Base-by-base conservation (phyloP, 2,113 vertebrate species). In the Triplophysa tibetana region DNA sequence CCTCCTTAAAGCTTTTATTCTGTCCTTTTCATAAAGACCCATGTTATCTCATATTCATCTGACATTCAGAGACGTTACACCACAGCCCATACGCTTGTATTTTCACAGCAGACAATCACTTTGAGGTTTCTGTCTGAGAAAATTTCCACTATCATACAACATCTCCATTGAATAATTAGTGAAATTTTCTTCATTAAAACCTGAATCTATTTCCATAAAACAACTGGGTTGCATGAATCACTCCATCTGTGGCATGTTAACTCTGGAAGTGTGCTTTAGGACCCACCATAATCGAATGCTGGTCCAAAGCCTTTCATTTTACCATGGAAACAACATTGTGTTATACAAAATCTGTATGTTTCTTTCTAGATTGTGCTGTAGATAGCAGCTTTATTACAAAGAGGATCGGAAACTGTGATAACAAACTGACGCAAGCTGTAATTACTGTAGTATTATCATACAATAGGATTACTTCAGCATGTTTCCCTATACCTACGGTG, bases 181-280 rank as follows among this genome's bases (percentile, higher is more conserved):
- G 19, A 26, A 78, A 50, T 12, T 17, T 8, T 64, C 58, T 69
- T 77, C 65, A 21, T 29, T 68, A 38, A 58, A n/a, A 48, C 75
- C 62, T 45, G 43, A 33, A 38, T 70, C 26, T 66, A 68, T 33
- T 68, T 82, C 45, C 11, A 72, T 62, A 66, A 70, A 69, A 29
- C n/a, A 8, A 26, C 33, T 64, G 60, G 54, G 65, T 54, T 63
- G 64, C 63, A 41, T 83, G 84, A 85, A 29, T 85, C 84, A 83
- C 62, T 78, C 70, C 66, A 68, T 79, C 78, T 81, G 70, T 66
- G 72, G 74, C 38, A 50, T 70, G 52, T 50, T 61, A 69, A 33
- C 50, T 26, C 29, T n/a, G 26, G 78, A 52, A 82, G 77, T 72
- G 67, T 33, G 62, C 29, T 85, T 70, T 76, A 54, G 52, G 45